A percentile compares a stretch with the other conserved stretches of the same genome.
Conservation (phyloP, 2,888 invertebrate genomes). For the Perizoma affinitatum region DNA sequence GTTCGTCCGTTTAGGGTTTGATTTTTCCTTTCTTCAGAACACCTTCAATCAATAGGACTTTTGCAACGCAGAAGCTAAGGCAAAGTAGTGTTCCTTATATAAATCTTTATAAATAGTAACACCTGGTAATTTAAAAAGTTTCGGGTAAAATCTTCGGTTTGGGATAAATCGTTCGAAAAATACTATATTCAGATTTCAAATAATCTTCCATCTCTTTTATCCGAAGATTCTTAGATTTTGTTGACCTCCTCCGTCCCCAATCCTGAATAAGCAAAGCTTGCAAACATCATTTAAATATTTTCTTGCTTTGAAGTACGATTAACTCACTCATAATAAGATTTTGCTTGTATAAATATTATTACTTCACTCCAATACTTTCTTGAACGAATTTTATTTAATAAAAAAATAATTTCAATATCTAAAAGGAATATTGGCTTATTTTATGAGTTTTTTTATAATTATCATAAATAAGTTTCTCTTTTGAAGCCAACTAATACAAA, state of each 20-base stretch:
- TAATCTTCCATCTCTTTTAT: constrained; percentile 8
- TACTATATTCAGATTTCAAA: background rate
- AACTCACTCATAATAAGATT: constrained; percentile 20
- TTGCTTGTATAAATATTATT: constrained; percentile 9
- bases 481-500: too few relatives aligned
- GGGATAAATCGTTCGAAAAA: constrained; percentile 5
- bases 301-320: constrained; percentile 41
- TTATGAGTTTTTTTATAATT: too few relatives aligned
- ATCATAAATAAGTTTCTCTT: too few relatives aligned
- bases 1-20: too few relatives aligned
- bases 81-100: too few relatives aligned
- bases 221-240: constrained; percentile 2
- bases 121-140: too few relatives aligned
- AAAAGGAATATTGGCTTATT: too few relatives aligned
- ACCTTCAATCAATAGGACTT: too few relatives aligned
- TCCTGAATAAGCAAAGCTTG: constrained; percentile 48
- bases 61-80: too few relatives aligned
- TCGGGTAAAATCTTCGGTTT: background rate
- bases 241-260: constrained; percentile 33
- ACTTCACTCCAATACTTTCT: constrained; percentile 4
- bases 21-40: too few relatives aligned
- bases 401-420: too few relatives aligned
- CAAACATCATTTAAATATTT: constrained; percentile 46
- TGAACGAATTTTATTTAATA: background rate
- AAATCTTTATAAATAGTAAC: too few relatives aligned